These are phyloP conservation scores for Enteromius unitaeniatus DNA, from an alignment of 2,797 vertebrate genomes.

Conservation along the genomic window DNA sequence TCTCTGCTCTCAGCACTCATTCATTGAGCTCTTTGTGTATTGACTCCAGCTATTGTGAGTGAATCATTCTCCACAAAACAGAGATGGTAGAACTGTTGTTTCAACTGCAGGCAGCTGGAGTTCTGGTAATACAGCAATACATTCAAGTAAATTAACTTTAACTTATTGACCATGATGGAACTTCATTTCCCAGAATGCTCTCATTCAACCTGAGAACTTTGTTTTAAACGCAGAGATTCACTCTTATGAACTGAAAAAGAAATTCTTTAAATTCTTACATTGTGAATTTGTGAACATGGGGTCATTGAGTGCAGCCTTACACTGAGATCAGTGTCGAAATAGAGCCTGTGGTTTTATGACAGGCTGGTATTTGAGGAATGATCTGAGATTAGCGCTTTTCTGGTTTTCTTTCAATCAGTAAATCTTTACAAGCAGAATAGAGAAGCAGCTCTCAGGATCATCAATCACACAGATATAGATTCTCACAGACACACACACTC, in stretches of 20 bases:
- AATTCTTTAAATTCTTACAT: background rate
- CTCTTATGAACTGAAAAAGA: background rate
- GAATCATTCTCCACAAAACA: background rate
- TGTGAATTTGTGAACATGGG: background rate
- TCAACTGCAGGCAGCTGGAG: conserved; percentile 7
- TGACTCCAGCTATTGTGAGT: background rate
- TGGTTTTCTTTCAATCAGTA: conserved; percentile 40
- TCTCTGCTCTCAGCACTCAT: conserved; percentile 8
- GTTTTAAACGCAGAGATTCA: background rate
- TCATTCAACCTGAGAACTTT: background rate
- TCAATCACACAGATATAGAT: conserved; percentile 28
- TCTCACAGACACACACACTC: conserved; percentile 1
- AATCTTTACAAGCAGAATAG: conserved; percentile 35
- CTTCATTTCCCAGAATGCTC: background rate
- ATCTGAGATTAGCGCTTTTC: conserved; percentile 23
- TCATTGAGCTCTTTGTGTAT: conserved; percentile 6
- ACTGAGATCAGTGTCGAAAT: conserved; percentile 11
- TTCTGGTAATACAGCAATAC: background rate
- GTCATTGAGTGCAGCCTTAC: conserved; percentile 9
- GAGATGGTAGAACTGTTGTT: conserved; percentile 7
- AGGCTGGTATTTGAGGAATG: conserved; percentile 36
- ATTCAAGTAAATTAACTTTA: background rate
- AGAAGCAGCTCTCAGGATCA: conserved; percentile 29
- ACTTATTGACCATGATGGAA: conserved; percentile 1
- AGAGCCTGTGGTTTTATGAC: conserved; percentile 24